phyloP scores from a whole-genome alignment of 2,113 vertebrate genomes.

The Otus sunia region DNA sequence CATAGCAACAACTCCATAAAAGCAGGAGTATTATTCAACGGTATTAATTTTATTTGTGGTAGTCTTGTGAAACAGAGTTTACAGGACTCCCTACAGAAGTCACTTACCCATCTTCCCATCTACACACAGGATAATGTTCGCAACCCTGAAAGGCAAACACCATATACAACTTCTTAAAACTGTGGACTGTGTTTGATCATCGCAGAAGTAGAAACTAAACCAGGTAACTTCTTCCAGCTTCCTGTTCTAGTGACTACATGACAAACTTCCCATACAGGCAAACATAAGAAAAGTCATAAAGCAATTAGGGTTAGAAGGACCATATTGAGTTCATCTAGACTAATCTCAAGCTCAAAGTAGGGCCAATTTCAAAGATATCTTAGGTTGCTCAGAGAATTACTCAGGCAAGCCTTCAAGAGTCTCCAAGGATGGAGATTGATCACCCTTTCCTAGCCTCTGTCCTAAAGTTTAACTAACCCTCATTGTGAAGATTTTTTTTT shows the following conservation, averaged over 20 bases:
- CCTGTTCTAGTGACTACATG: neutral
- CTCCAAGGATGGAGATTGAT: neutral
- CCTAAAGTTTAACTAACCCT: neutral
- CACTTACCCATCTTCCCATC: neutral
- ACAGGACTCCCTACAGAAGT: neutral
- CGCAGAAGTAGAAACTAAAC: neutral
- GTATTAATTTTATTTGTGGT: neutral
- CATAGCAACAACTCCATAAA: neutral
- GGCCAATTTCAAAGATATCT: neutral
- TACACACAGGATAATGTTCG: neutral
- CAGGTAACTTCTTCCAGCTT: neutral
- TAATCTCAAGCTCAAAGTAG: neutral
- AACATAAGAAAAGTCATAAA: neutral
- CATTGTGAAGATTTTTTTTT: neutral
- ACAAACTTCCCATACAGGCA: accelerated
- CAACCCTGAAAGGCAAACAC: neutral
- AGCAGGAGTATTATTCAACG: neutral
- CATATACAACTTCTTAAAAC: neutral
- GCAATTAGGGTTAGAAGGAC: neutral
- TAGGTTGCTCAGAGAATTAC: neutral
- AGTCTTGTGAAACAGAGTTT: neutral
- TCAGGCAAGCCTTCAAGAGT: neutral
- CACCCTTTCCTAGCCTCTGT: neutral
- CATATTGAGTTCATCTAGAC: neutral
- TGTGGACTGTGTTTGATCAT: neutral